Conservation (phyloP, 2,888 invertebrate genomes). For the Monoplex corrugatus region DNA sequence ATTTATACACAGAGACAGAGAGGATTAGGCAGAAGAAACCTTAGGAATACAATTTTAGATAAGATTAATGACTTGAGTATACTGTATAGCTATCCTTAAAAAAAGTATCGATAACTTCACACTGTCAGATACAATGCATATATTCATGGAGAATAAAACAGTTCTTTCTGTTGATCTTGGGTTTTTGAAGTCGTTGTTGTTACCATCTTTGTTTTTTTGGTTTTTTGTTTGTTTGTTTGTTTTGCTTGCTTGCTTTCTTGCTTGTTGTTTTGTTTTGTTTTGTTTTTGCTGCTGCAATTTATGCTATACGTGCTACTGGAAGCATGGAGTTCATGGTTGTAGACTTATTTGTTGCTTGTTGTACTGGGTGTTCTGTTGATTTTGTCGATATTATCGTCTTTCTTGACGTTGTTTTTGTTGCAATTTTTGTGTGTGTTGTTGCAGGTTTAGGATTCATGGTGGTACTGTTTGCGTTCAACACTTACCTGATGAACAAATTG, state of each 20-base stretch:
- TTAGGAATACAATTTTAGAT: neutral
- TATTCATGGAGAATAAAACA: no score
- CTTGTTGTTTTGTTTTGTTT: no score
- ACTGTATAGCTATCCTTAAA: neutral
- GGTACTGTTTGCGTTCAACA: conserved; percentile 87
- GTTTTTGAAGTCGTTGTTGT: no score
- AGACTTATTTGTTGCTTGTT: neutral
- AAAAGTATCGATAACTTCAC: no score
- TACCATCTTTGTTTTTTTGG: no score
- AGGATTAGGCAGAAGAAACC: neutral
- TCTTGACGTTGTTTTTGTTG: neutral
- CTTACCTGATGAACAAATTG: conserved; percentile 75
- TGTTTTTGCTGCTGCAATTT: neutral
- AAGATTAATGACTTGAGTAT: neutral
- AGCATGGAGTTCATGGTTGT: no score
- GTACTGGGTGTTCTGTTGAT: neutral
- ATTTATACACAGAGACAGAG: neutral
- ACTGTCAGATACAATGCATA: no score
- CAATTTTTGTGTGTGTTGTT: neutral
- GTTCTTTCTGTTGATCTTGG: no score
- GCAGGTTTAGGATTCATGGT: conserved; percentile 94
- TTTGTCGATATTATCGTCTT: neutral
- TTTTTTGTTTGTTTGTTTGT: no score
- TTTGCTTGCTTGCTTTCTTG: no score
- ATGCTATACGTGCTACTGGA: neutral